phyloP scores from a whole-genome alignment of 2,888 invertebrate genomes.

The Ceriagrion tenellum region DNA sequence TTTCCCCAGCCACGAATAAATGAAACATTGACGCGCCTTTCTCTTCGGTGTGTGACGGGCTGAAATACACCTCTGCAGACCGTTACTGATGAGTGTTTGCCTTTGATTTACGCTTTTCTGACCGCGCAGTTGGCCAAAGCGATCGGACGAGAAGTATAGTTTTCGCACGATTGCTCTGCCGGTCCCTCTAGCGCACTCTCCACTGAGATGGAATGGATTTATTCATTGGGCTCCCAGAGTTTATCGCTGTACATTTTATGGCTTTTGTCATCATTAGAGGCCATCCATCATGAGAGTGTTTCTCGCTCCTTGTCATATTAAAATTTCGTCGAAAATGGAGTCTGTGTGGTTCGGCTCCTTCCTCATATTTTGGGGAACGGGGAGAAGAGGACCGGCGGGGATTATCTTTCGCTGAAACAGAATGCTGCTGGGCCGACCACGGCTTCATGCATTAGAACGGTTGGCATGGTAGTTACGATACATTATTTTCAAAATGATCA shows the following conservation, averaged over 20 bases:
- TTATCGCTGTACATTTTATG: background rate
- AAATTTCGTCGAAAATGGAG: background rate
- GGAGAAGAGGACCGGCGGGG: background rate
- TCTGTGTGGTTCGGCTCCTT: background rate
- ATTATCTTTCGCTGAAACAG: background rate
- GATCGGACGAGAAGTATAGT: background rate
- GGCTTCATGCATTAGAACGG: background rate
- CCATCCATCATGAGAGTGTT: background rate
- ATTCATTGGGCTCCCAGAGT: background rate
- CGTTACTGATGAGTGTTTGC: background rate
- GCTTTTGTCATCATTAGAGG: slow-evolving; percentile 1
- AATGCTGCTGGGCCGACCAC: background rate
- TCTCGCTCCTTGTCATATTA: background rate
- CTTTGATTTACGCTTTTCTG: background rate
- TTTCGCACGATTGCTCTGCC: background rate
- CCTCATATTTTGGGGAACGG: background rate
- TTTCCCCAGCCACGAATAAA: too few relatives aligned
- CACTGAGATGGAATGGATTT: background rate
- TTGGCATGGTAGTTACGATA: background rate
- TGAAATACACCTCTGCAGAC: background rate
- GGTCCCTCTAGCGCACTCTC: background rate
- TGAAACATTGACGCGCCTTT: background rate
- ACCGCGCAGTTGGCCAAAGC: background rate
- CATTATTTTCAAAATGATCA: too few relatives aligned
- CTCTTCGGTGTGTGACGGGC: background rate